These are phyloP conservation scores for Scatophagus argus DNA, from an alignment of 2,113 vertebrate genomes.

Conservation along the genomic window DNA sequence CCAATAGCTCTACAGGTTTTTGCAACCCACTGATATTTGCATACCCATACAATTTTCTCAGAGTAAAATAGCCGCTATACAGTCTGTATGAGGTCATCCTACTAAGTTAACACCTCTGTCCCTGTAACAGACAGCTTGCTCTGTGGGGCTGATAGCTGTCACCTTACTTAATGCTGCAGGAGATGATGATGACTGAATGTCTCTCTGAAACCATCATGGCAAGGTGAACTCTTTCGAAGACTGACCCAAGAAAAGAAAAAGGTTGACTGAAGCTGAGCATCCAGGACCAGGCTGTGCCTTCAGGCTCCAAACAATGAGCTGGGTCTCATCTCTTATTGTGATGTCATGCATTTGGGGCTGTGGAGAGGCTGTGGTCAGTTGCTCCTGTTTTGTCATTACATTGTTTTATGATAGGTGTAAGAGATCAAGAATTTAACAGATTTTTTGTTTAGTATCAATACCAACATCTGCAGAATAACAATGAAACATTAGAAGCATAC, in stretches of 20 bases:
- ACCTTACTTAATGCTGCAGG: not conserved
- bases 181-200: constrained; percentile 10
- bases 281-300: too few relatives aligned
- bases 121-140: constrained; percentile 3
- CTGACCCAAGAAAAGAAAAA: too few relatives aligned
- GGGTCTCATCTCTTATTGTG: too few relatives aligned
- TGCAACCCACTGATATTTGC: not conserved
- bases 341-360: not conserved
- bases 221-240: constrained; percentile 21
- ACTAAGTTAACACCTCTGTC: not conserved
- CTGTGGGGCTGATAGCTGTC: not conserved
- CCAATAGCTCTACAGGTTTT: not conserved
- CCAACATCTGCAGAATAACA: not conserved
- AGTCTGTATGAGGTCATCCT: not conserved
- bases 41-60: not conserved
- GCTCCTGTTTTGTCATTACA: not conserved
- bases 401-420: not conserved
- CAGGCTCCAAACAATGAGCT: too few relatives aligned
- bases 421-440: not conserved
- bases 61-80: not conserved
- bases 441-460: too few relatives aligned
- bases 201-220: constrained; percentile 2
- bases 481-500: not conserved
- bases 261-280: too few relatives aligned
- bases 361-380: not conserved